phyloP scores from a whole-genome alignment of 1,140 invertebrate genomes.

The Pentalonia nigronervosa region DNA sequence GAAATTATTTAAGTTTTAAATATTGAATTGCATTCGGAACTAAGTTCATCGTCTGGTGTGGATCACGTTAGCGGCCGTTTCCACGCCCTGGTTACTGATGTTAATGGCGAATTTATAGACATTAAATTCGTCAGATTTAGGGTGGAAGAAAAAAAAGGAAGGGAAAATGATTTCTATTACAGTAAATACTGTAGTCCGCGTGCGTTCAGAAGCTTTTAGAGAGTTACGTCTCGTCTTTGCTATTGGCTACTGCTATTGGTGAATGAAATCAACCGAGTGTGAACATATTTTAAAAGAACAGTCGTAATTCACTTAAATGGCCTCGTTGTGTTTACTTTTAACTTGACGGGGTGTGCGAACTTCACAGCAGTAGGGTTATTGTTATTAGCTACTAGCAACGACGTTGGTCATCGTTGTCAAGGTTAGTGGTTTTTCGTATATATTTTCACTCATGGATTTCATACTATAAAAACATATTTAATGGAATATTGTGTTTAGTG shows the following conservation, averaged over 20 bases:
- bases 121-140: constrained; percentile 3
- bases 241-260: background rate
- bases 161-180: constrained; percentile 45
- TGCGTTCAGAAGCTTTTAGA: constrained; percentile 47
- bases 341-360: constrained; percentile 27
- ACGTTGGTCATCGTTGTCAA: constrained; percentile 1
- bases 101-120: constrained; percentile 42
- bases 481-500: background rate
- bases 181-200: background rate
- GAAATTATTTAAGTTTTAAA: constrained; percentile 41
- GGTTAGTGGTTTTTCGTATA: constrained; percentile 29
- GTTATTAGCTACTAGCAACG: constrained; percentile 8
- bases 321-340: constrained; percentile 48
- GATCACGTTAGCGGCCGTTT: background rate
- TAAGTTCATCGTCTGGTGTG: background rate
- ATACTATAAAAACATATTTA: background rate
- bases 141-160: background rate
- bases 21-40: background rate
- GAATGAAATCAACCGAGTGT: constrained; percentile 50
- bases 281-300: constrained; percentile 56
- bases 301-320: constrained; percentile 57
- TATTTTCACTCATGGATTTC: constrained; percentile 8
- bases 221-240: constrained; percentile 16
- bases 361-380: constrained; percentile 47
- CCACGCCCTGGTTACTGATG: background rate